These are phyloP conservation scores for Sebastes fasciatus DNA, from an alignment of 2,113 vertebrate species.

Conservation along the genomic window DNA sequence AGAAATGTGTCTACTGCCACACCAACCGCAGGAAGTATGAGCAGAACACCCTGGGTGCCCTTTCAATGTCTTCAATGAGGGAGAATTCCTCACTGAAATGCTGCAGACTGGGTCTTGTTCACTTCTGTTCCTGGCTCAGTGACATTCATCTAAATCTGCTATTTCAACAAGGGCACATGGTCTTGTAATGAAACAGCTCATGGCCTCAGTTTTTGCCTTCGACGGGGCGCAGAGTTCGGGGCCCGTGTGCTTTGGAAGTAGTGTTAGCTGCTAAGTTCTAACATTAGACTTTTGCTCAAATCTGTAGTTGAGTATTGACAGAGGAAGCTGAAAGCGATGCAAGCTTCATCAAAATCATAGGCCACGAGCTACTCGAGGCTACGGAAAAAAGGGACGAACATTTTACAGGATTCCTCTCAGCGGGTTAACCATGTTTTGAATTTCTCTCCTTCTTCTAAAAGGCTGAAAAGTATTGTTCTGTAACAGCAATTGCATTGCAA, in stretches of 20 bases:
- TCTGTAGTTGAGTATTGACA: background rate
- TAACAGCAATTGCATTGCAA: background rate
- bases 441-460: too few species aligned
- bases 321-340: background rate
- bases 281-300: background rate
- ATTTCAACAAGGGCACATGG: slow-evolving; percentile 8
- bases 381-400: background rate
- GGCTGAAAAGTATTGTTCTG: background rate
- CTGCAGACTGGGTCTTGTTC: background rate
- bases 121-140: background rate
- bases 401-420: background rate
- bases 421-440: background rate
- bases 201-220: background rate
- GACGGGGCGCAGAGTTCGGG: background rate
- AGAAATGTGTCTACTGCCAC: background rate
- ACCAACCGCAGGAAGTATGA: background rate
- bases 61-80: background rate
- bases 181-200: background rate
- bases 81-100: background rate
- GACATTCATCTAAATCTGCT: background rate
- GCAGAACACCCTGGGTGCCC: background rate
- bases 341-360: background rate
- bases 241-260: background rate
- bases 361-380: background rate
- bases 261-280: background rate